Conservation (phyloP, 2,888 invertebrate species). For the Scelioninae gen. 2 region DNA sequence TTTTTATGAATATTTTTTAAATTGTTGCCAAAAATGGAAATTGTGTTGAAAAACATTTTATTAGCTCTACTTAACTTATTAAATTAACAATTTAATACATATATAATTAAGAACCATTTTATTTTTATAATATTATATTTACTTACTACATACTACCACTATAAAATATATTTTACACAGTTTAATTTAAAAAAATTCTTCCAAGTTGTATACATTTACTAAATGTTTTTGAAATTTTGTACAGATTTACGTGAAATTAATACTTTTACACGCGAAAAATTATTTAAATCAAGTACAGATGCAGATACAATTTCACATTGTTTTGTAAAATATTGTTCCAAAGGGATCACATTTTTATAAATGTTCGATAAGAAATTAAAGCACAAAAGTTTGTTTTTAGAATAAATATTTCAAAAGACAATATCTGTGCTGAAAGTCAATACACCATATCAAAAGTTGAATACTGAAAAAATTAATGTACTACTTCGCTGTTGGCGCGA, state of each 20-base stretch:
- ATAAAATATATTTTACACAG: too few relatives aligned
- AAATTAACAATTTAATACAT: too few relatives aligned
- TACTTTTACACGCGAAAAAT: neutral
- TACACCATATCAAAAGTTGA: slow-evolving; percentile 12
- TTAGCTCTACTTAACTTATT: too few relatives aligned
- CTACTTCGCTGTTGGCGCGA: too few relatives aligned
- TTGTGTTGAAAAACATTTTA: too few relatives aligned
- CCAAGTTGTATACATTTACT: slow-evolving; percentile 5
- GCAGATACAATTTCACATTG: neutral
- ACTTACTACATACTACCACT: too few relatives aligned
- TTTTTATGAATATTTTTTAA: too few relatives aligned
- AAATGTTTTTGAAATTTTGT: slow-evolving; percentile 11
- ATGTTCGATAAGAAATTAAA: slow-evolving; percentile 23
- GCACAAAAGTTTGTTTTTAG: slow-evolving; percentile 8
- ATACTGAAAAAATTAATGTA: neutral
- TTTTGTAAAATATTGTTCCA: neutral
- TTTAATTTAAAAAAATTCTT: too few relatives aligned
- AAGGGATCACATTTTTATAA: neutral
- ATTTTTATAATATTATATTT: too few relatives aligned
- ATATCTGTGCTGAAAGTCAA: slow-evolving; percentile 7
- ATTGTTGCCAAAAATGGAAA: too few relatives aligned
- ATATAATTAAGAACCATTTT: too few relatives aligned
- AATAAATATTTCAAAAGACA: neutral
- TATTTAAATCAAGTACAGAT: too few relatives aligned
- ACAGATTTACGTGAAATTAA: slow-evolving; percentile 7